phyloP scores from a whole-genome alignment of 1,140 invertebrate genomes.

The Drosophila elegans region DNA sequence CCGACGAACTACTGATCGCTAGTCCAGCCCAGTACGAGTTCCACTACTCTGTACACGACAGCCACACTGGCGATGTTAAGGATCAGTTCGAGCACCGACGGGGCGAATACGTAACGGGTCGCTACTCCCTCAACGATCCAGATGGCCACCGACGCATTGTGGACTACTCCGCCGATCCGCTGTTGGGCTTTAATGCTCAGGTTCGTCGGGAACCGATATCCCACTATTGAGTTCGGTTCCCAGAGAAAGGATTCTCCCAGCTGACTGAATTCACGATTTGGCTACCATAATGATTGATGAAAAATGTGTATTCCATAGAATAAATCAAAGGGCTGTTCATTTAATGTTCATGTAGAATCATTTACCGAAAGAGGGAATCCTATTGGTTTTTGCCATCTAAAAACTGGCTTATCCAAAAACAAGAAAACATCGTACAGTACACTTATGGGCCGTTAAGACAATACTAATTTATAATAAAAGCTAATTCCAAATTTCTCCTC shows the following conservation, averaged over 20 bases:
- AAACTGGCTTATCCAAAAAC: too few species aligned
- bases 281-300: not conserved
- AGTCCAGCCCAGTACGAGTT: conserved; percentile 88
- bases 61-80: conserved; percentile 89
- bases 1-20: conserved; percentile 75
- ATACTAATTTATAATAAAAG: too few species aligned
- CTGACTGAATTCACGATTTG: conserved; percentile 16
- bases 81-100: conserved; percentile 88
- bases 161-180: conserved; percentile 84
- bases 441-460: too few species aligned
- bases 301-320: conserved; percentile 13
- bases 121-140: conserved; percentile 83
- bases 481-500: too few species aligned
- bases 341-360: not conserved
- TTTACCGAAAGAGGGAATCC: too few species aligned
- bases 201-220: conserved; percentile 73
- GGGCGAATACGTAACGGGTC: conserved; percentile 85
- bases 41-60: conserved; percentile 88
- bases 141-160: conserved; percentile 85
- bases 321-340: conserved; percentile 56
- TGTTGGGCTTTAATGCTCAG: conserved; percentile 84
- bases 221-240: conserved; percentile 32
- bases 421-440: too few species aligned
- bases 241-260: not conserved
- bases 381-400: too few species aligned